phyloP scores from a whole-genome alignment of 2,797 vertebrate genomes.

The Simalia tracyae region DNA sequence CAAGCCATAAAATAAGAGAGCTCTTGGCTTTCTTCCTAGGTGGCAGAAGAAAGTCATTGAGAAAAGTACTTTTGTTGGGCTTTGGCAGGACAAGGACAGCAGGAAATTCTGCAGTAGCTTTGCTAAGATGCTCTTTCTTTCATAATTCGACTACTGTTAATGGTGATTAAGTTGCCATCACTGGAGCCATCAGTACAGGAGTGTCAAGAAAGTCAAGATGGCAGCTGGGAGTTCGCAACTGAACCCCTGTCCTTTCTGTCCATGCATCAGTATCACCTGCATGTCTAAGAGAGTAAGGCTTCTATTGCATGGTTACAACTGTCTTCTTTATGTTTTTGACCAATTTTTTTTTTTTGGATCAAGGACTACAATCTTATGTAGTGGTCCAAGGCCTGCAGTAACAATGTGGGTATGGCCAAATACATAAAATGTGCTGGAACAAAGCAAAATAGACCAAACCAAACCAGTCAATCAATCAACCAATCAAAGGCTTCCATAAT shows the following conservation, averaged over 20 bases:
- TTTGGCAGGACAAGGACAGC: not conserved
- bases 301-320: not conserved
- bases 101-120: not conserved
- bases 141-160: not conserved
- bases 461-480: not conserved
- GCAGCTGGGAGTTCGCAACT: not conserved
- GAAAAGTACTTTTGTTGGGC: not conserved
- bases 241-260: not conserved
- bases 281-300: not conserved
- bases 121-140: not conserved
- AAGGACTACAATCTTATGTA: not conserved
- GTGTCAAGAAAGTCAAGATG: not conserved
- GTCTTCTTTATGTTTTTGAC: not conserved
- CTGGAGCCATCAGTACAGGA: not conserved
- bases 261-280: not conserved
- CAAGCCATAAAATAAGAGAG: not conserved
- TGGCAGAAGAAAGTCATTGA: not conserved
- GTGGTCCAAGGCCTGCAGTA: not conserved
- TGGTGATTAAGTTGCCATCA: not conserved
- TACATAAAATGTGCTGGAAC: not conserved
- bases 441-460: not conserved
- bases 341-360: not conserved
- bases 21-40: not conserved
- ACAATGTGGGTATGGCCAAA: not conserved
- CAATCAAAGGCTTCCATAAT: not conserved